Base-by-base conservation (phyloP, 1,140 invertebrate species). In the Leptinotarsa texana region DNA sequence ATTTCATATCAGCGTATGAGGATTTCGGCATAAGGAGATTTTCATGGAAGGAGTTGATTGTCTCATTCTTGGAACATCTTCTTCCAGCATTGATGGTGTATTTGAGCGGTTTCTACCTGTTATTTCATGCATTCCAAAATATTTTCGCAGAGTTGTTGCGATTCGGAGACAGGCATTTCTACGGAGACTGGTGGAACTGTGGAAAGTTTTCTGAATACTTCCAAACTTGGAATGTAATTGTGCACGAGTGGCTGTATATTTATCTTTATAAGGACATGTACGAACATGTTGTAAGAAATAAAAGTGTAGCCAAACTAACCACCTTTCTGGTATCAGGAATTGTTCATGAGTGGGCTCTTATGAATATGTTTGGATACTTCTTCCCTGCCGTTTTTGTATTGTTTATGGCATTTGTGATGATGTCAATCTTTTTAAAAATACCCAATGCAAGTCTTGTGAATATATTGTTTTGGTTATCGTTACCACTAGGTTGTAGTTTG, bases 121-220 rank as follows among this genome's bases (percentile, higher is more conserved):
- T 98, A 1, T 84, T 98, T 2, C 96, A 98, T 84, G 91, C 92
- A 0, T 97, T 95, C 94, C 88, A 95, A 80, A 98, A 98, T 86
- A 92, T 93, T 11, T 94, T 92, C 81, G 94, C 95, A 3, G 96
- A 98, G 86, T 89, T 97, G 84, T 80, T 97, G 13, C 88, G 88
- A 66, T 98, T 98, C 86, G 94, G 91, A 5, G 96, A 98, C 84
- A 87, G 95, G 74, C 88, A 92, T 79, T 96, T 95, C 85, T 96
- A 96, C 81, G 91, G 91, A 92, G 96, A 98, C 80, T 99, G 97
- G 97, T 99, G 97, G 97, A 97, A 95, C 66, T 92, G 91, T 6
- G 92, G 91, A 3, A 91, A 91, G 2, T 98, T 93, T 83, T 89
- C 90, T 0, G 88, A 87, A 5, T 99, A 93, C 83, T 98, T 96